phyloP scores from a whole-genome alignment of 2,888 invertebrate species.

The Lasioglossum pauxillum region DNA sequence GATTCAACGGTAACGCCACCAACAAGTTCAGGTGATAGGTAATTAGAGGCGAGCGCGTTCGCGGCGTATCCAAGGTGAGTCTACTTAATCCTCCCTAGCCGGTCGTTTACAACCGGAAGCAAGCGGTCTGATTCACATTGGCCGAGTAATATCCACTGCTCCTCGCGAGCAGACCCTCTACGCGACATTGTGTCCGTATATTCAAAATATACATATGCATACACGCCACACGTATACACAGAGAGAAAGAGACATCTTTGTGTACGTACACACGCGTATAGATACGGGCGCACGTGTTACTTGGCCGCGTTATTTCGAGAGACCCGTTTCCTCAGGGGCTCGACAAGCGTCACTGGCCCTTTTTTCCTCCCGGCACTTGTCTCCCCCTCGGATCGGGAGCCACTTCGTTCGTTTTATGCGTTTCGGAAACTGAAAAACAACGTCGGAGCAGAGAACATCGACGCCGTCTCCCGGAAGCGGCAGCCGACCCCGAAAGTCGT shows the following conservation, averaged over 20 bases:
- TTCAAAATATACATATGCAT: slow-evolving; percentile 48
- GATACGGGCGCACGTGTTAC: slow-evolving; percentile 68
- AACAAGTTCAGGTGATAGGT: slow-evolving; percentile 67
- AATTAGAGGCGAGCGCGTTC: slow-evolving; percentile 66
- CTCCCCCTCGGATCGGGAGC: slow-evolving; percentile 42
- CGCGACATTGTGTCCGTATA: slow-evolving; percentile 67
- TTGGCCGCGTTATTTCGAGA: slow-evolving; percentile 67
- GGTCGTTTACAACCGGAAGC: slow-evolving; percentile 72
- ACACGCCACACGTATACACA: too few species aligned
- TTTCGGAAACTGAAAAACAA: slow-evolving; percentile 80
- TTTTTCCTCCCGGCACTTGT: slow-evolving; percentile 52
- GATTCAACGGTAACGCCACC: slow-evolving; percentile 38
- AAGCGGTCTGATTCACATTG: slow-evolving; percentile 62
- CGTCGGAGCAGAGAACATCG: slow-evolving; percentile 49
- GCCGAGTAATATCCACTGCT: slow-evolving; percentile 61
- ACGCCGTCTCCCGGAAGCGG: slow-evolving; percentile 68
- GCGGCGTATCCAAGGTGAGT: slow-evolving; percentile 65
- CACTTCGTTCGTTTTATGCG: slow-evolving; percentile 71
- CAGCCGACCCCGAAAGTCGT: slow-evolving; percentile 65
- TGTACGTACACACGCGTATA: neutral
- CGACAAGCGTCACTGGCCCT: slow-evolving; percentile 58
- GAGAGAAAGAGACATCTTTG: neutral
- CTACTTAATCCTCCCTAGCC: slow-evolving; percentile 66
- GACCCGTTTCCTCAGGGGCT: slow-evolving; percentile 60
- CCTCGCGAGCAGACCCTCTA: slow-evolving; percentile 7